Percentiles rank a stretch among this genome's conserved stretches.
These are phyloP conservation scores for Rhynchotus rufescens DNA, from an alignment of 2,797 vertebrate genomes.

Conservation along the genomic window DNA sequence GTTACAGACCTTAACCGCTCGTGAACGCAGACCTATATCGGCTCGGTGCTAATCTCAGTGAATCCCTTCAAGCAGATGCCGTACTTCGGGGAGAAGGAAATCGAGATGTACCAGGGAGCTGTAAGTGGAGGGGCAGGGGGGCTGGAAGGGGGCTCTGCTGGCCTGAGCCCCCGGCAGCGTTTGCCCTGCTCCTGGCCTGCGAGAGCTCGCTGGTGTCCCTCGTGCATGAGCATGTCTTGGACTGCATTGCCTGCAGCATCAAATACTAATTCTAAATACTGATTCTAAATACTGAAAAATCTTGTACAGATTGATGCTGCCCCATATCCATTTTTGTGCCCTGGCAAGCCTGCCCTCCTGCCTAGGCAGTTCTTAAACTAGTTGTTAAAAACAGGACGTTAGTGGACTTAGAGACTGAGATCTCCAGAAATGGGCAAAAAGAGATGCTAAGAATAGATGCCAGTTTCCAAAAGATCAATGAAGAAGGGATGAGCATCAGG, in stretches of 20 bases:
- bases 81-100: constrained; percentile 97
- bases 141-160: neutral
- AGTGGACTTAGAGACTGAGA: neutral
- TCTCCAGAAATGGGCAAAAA: neutral
- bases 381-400: neutral
- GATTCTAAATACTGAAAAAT: neutral
- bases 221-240: neutral
- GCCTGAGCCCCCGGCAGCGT: neutral
- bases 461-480: neutral
- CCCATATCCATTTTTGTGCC: neutral
- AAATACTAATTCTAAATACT: neutral
- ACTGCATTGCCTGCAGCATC: neutral
- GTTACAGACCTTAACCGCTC: constrained; percentile 81
- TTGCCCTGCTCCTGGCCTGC: neutral
- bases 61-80: constrained; percentile 99
- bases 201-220: neutral
- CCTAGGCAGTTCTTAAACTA: neutral
- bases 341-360: neutral
- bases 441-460: neutral
- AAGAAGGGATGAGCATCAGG: neutral
- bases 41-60: constrained; percentile 96
- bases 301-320: neutral
- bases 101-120: constrained; percentile 98
- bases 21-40: constrained; percentile 92
- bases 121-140: constrained; percentile 84